Evolutionary conservation across 2,113 vertebrate genomes (phyloP).

Genomic region (Scopus umbretta): DNA sequence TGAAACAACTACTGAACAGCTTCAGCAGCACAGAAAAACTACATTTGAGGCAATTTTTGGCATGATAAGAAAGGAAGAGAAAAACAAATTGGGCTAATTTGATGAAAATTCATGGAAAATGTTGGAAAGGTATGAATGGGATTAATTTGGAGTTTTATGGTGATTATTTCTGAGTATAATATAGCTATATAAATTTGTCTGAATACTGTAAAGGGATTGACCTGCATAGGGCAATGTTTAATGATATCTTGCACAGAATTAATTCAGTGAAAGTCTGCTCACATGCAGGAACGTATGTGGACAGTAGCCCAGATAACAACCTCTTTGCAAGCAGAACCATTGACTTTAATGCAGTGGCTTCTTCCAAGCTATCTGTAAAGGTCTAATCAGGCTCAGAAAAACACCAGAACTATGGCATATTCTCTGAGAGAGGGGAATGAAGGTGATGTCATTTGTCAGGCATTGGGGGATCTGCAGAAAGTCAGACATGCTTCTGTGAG

Average conservation of each 20-base stretch:
- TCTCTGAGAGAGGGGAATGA: not conserved
- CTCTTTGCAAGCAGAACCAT: not conserved
- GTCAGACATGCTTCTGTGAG: not conserved
- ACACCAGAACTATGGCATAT: not conserved
- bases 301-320: not conserved
- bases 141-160: not conserved
- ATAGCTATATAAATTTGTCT: not conserved
- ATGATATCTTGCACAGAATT: not conserved
- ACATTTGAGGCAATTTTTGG: not conserved
- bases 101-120: not conserved
- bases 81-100: not conserved
- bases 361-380: not conserved
- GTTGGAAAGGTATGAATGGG: not conserved
- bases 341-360: not conserved
- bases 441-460: not conserved
- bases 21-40: not conserved
- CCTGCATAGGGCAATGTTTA: not conserved
- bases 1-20: not conserved
- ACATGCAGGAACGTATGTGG: not conserved
- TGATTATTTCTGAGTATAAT: not conserved
- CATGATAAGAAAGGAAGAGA: not conserved
- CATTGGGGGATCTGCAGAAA: not conserved
- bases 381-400: not conserved
- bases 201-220: not conserved
- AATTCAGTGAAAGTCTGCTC: not conserved